Base-by-base conservation (phyloP, 2,888 invertebrate species). In the Agrochola circellaris region DNA sequence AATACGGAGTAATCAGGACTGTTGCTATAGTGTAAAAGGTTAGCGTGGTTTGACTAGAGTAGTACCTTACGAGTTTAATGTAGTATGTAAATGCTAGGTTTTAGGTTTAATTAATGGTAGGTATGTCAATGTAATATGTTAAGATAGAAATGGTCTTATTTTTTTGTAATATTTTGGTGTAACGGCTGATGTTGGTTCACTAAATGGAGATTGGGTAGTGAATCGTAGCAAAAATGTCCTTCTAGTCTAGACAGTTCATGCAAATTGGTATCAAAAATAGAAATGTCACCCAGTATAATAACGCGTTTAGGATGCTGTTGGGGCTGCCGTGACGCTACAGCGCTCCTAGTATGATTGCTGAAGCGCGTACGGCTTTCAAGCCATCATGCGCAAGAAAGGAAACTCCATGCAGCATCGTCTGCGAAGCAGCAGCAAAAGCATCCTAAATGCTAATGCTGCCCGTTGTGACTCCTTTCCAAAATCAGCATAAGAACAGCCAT, bases 1-100 rank as follows among this genome's bases (percentile, higher is more conserved):
- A 84, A 56, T 70, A 81, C 38, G 61, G 65, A 76, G 81, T 79
- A 79, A 82, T 87, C 77, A 79, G 58, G 68, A 56, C 67, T 30
- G 23, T 42, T 8, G 34, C 62, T 58, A 42, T 79, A 77, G 68
- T 51, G 64, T 77, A 64, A 77, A 69, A 65, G 68, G 45, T 75
- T 48, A 42, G 30, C 65, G 38, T 48, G 54, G 66, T 67, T 45
- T 34, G 26, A 58, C 34, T 20, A 17, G 17, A 38, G 11, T 30
- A 34, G n/a, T 66, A 11, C 7, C n/a, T 79, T n/a, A 23, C 26
- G 48, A 30, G 56, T 56, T 83, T 61, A 70, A 66, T 83, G 54
- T 79, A 15, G 23, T 51, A 34, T 77, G 58, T 54, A 26, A 64
- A 76, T 45, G 6, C 65, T 42, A 38, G n/a, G 15, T 81, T 45